Evolutionary conservation across 2,797 vertebrate species (phyloP), one percentile per base, ranked within the genome.

Genomic region (Rhinophrynus dorsalis): DNA sequence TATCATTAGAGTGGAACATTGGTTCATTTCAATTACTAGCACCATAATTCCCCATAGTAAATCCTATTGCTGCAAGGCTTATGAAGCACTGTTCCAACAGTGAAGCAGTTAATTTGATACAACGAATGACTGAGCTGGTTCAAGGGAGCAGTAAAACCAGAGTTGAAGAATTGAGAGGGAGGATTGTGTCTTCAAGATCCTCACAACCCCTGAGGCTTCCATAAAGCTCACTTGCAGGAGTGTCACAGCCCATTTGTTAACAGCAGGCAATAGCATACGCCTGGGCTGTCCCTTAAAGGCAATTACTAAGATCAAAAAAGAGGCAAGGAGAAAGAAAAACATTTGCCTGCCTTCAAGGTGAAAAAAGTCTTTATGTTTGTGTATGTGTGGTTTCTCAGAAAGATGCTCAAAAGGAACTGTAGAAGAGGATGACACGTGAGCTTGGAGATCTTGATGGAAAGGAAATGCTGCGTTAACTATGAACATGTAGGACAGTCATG

Each of bases 181-280:
- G 66, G 59, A 42, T 52, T 35, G 23, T 35, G 51, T 51, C 54
- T 38, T 33, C 52, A 72, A 55, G 29, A 75, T 44, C 15, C 44
- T 50, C 38, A 59, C 60, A 69, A 30, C 60, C 60, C 45, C 56
- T 59, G 54, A 69, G 60, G 56, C 55, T 60, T 65, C 67, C 21
- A 75, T 69, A 59, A 66, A 69, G 54, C 48, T 65, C 44, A 48
- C 45, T 65, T 64, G 66, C 51, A 51, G 38, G 30, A 59, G 29
- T 66, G 60, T 66, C 44, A 62, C 66, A 69, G 66, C 37, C 60
- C 54, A 68, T 67, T 69, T 75, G 44, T 52, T 69, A 58, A 64
- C 54, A 64, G 42, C 73, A 69, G 37, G 60, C 23, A 1, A 69
- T 58, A 45, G 59, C 55, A 20, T 75, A 35, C 45, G 55, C 45